Conservation (phyloP, 1,140 invertebrate genomes). For the Neoseiulus cucumeris region DNA sequence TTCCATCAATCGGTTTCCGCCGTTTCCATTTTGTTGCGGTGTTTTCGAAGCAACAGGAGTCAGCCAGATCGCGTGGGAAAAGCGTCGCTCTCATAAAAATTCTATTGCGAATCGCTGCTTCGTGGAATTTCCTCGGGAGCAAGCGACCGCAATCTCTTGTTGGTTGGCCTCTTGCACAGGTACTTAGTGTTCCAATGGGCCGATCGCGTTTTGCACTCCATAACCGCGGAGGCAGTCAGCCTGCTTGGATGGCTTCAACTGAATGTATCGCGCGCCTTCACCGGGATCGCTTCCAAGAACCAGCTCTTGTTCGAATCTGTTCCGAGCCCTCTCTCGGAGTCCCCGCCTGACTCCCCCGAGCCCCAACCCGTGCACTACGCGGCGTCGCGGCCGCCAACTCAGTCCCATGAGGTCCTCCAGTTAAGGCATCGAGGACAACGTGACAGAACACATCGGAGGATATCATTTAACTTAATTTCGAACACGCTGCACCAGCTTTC, state of each 20-base stretch:
- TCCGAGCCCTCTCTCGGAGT: background rate
- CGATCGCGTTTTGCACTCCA: slow-evolving; percentile 10
- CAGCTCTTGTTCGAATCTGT: background rate
- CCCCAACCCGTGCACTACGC: background rate
- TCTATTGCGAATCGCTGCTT: too few species aligned
- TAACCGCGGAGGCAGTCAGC: background rate
- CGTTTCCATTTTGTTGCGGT: too few species aligned
- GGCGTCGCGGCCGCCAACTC: background rate
- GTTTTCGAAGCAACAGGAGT: too few species aligned
- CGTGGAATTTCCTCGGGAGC: too few species aligned
- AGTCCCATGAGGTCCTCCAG: background rate
- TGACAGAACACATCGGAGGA: slow-evolving; percentile 10
- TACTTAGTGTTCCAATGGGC: too few species aligned
- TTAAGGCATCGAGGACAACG: background rate
- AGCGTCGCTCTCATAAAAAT: too few species aligned
- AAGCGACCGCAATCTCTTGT: too few species aligned
- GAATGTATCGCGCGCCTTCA: background rate
- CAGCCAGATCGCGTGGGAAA: too few species aligned
- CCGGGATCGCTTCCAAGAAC: slow-evolving; percentile 11
- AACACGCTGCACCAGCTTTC: too few species aligned
- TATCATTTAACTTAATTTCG: slow-evolving; percentile 11
- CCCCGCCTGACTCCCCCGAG: background rate
- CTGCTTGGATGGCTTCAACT: background rate
- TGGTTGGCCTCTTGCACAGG: too few species aligned
- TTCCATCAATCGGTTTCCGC: too few species aligned